A percentile compares a stretch with the other conserved stretches of the same genome.
These are phyloP conservation scores for Antedon mediterranea DNA, from an alignment of 53 echinoderm and acorn worm genomes.

Conservation along the genomic window DNA sequence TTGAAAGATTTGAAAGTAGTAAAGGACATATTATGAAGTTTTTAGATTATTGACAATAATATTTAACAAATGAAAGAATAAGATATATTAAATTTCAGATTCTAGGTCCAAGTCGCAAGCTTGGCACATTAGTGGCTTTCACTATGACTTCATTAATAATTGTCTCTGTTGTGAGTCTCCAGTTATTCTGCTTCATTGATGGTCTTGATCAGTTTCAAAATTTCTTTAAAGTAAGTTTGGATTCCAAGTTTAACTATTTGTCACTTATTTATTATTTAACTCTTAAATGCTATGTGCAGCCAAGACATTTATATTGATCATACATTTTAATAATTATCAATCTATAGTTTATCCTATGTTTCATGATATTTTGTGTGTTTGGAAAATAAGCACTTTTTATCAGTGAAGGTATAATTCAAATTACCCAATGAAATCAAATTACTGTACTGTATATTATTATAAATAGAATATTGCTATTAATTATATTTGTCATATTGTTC, in stretches of 20 bases:
- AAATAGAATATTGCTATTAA: not conserved
- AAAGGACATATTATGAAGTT: too few relatives aligned
- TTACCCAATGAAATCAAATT: too few relatives aligned
- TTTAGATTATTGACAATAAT: too few relatives aligned
- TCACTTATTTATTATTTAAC: not conserved
- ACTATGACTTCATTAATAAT: slow-evolving; percentile 86
- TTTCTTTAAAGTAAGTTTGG: slow-evolving; percentile 53
- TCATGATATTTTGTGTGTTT: too few relatives aligned
- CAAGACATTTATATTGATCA: too few relatives aligned
- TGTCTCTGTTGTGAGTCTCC: slow-evolving; percentile 90
- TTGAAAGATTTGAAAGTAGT: too few relatives aligned
- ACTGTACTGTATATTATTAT: too few relatives aligned
- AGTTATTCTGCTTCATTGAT: slow-evolving; percentile 75
- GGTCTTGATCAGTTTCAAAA: slow-evolving; percentile 58
- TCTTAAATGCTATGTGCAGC: too few relatives aligned
- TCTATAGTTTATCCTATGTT: too few relatives aligned
- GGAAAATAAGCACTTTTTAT: too few relatives aligned
- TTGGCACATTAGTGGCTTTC: slow-evolving; percentile 84
- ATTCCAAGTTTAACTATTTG: not conserved
- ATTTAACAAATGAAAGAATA: too few relatives aligned
- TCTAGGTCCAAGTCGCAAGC: slow-evolving; percentile 84
- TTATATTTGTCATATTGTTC: not conserved
- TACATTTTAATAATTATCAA: too few relatives aligned
- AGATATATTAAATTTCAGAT: slow-evolving; percentile 20
- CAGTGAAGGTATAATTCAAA: not conserved